Evolutionary conservation across 2,888 invertebrate genomes (phyloP), one percentile per base, ranked within the genome.

Genomic region (Chloromyia formosa): DNA sequence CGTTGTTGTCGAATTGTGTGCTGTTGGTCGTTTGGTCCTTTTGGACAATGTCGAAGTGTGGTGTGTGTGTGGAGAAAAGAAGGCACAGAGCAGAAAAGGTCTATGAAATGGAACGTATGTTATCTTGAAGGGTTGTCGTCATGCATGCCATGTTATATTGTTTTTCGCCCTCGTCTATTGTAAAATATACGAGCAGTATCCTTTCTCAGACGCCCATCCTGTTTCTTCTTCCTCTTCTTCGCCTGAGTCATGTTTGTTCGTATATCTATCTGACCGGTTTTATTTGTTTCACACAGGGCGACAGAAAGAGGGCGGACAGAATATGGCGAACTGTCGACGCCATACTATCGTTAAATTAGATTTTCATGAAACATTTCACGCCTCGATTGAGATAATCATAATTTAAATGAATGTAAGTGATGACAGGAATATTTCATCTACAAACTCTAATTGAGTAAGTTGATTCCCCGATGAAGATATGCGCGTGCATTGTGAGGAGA

Each of bases 351-450:
- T 66, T 66, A 66, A 66, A 66, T 66, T 66, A 66, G 66, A 66
- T 66, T 66, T 53, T 66, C 66, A 66, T 45, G 71, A 56, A 71
- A 71, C 71, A 71, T 71, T 71, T 71, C 58, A 71, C 56, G 71
- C 71, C 42, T 56, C 40, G 42, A 56, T 71, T 71, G 71, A 56
- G 71, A 71, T 58, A 69, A 69, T 66, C 66, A 66, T 69, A 71
- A 71, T 53, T 71, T 56, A 58, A 58, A 71, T 71, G 56, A 71
- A 56, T 71, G 58, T 56, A 58, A 56, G 56, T 71, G 71, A 58
- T 58, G 71, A 71, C 71, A 71, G 71, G 53, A 56, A 42, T 56
- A 58, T 58, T 71, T 71, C 58, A 56, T 58, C 35, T 22, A 35
- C 27, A 16, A 45, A 66, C 35, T 66, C 22, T 66, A 66, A 66